Evolutionary conservation across 2,888 invertebrate genomes (phyloP), one percentile per base, ranked within the genome.

Genomic region (Drosophila neonasuta): DNA sequence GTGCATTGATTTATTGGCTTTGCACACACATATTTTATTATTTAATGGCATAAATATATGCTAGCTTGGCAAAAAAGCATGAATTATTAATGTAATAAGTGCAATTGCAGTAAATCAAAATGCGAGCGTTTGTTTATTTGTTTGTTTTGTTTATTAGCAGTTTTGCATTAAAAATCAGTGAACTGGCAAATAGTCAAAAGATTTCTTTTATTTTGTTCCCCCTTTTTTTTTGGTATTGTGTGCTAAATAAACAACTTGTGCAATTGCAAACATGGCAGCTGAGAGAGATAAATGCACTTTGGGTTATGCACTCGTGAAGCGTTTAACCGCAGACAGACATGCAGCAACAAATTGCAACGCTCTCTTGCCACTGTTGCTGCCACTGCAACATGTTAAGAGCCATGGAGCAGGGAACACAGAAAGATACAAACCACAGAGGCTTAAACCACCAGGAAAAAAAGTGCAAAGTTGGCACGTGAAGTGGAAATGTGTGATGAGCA

Each of bases 241-340:
- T 24, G 45, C 32, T 46, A 46, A 56, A 56, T 44, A 52, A 71
- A 63, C 46, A 57, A 64, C 60, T 68, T 59, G 44, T 59, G 54
- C 60, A 56, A 52, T 69, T 42, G 71, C 29, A 51, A 45, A n/a
- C 46, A 34, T 41, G 45, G 13, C 24, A 34, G 39, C 46, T 15
- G 32, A 64, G 49, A 60, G 32, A 64, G 49, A 60, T 58, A 50
- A 56, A 71, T 64, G 49, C 63, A 61, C 30, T 49, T 42, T 54
- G 51, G 44, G 32, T 41, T 51, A 32, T 39, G 42, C 10, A 34
- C 54, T 56, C 45, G 58, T 59, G 58, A 54, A 51, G 58, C 69
- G 69, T 58, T 72, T 58, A 72, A 76, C 74, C 74, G 17, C 76
- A 60, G 73, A 62, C 76, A 76, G 76, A 72, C 76, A 69, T 44